These are phyloP conservation scores for Xiphorhynchus elegans DNA, from an alignment of 2,113 vertebrate species.

Conservation along the genomic window DNA sequence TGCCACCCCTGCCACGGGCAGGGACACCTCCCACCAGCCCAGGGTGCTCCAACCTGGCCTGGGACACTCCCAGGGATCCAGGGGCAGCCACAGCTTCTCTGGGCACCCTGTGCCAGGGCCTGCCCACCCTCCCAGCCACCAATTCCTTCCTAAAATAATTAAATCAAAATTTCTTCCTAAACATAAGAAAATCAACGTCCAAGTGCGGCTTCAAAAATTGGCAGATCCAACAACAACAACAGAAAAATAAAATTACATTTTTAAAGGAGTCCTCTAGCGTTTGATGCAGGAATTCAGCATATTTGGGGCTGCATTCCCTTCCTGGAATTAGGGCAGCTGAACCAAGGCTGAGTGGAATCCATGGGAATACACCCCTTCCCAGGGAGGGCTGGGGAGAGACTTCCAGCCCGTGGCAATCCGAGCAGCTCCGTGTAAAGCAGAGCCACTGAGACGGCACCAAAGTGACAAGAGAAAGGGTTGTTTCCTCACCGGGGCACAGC, in stretches of 20 bases:
- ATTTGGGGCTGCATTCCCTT: not conserved
- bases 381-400: not conserved
- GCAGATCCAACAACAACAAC: not conserved
- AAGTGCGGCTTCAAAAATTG: not conserved
- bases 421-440: not conserved
- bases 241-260: too few species aligned
- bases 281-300: not conserved
- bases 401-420: not conserved
- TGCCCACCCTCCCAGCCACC: too few species aligned
- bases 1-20: not conserved
- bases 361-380: not conserved
- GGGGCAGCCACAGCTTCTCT: not conserved
- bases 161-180: too few species aligned
- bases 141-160: too few species aligned
- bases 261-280: not conserved
- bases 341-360: not conserved
- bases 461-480: not conserved
- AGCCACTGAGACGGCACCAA: not conserved
- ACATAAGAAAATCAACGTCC: not conserved
- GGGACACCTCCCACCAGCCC: rapidly evolving
- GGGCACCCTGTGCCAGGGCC: rapidly evolving
- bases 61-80: not conserved
- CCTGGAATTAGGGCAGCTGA: not conserved
- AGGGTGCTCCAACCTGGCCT: not conserved
- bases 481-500: not conserved